Evolutionary conservation across 2,113 vertebrate genomes (phyloP).

Genomic region (pig (Sus scrofa)): T2T-Sscrofa CM000824.6:142759001-142759500

Average conservation of each 20-base stretch:
- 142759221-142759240: neutral
- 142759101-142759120: neutral
- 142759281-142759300: neutral
- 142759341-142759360: neutral
- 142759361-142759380: neutral
- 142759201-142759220: neutral
- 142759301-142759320: neutral
- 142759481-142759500: neutral
- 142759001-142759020: neutral
- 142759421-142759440: neutral
- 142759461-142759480: neutral
- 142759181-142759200: neutral
- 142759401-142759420: neutral
- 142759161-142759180: neutral
- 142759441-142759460: neutral
- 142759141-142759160: neutral
- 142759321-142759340: neutral
- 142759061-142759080: conserved; percentile 4
- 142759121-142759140: neutral
- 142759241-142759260: neutral
- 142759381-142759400: neutral
- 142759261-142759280: neutral
- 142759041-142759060: neutral
- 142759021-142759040: neutral
- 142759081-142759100: neutral